Evolutionary conservation across 1,140 invertebrate genomes (phyloP), one percentile per base, ranked within the genome.

Genomic region (Penaeus indicus): DNA sequence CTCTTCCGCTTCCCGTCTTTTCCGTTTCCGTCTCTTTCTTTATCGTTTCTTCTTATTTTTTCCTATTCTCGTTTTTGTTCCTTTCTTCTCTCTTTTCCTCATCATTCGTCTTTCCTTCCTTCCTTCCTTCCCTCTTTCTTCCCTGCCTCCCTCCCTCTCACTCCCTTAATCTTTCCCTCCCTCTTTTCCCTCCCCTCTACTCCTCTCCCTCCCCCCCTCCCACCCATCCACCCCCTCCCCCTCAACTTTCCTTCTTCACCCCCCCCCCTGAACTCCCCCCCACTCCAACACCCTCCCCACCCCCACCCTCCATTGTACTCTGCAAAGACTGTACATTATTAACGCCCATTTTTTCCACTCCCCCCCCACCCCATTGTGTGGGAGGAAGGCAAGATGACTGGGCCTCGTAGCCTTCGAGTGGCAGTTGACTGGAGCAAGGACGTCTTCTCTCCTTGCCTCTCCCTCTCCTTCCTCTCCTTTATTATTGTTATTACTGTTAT

Each of bases 181-280:
- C 42, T 79, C 1, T 42, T 42, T 4, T 21, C 42, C 8, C 2
- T 42, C 61, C 78, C 22, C 78, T 27, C 78, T 80, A 42, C 61
- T 42, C 22, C 78, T 27, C 78, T 80, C 78, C 61, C 78, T 80
- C 78, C 61, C 78, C 60, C 42, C 61, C 78, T 80, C 78, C 61
- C 42, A 22, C 78, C 61, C 42, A 27, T 25, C 27, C 42, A n/a
- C 38, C n/a, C 32, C 54, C 75, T 32, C 27, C 54, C 27, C 54
- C 27, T 32, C 75, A 21, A 21, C 54, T 27, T 32, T 47, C 54
- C 75, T 78, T 21, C 38, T 27, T 32, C 27, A 21, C 75, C 54
- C 32, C 60, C 77, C 60, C 32, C 42, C 77, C 42, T 38, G 5
- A 5, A 4, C 18, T 19, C 72, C 42, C 18, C 42, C 72, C 42